Conservation (phyloP, 2,888 invertebrate species). For the Tetranychus truncatus region DNA sequence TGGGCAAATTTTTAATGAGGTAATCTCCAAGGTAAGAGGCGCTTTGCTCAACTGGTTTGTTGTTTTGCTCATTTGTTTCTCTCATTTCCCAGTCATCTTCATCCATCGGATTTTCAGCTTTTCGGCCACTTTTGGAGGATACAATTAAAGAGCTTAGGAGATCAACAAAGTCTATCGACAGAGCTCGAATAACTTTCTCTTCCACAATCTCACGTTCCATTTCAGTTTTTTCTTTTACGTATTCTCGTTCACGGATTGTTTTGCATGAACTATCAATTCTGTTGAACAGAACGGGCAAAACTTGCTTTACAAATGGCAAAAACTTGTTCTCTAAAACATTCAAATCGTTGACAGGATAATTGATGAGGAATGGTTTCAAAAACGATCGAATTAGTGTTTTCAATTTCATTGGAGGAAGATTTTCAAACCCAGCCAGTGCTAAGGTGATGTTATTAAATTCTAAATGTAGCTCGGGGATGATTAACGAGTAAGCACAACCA, state of each 20-base stretch:
- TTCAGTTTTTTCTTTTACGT: constrained; percentile 9
- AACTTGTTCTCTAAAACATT: constrained; percentile 4
- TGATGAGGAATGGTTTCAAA: constrained; percentile 14
- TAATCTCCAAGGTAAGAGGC: neutral
- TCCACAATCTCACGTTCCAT: constrained; percentile 16
- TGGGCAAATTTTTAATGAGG: neutral
- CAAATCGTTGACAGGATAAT: constrained; percentile 15
- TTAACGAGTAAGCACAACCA: neutral
- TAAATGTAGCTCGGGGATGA: constrained; percentile 15
- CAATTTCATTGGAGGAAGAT: constrained; percentile 17
- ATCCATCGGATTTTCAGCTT: neutral
- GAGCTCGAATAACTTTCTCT: constrained; percentile 17
- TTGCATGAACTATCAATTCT: constrained; percentile 15
- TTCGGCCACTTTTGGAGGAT: neutral
- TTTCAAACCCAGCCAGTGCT: constrained; percentile 9
- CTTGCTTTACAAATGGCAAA: constrained; percentile 14
- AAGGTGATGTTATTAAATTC: constrained; percentile 10
- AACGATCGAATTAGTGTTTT: constrained; percentile 13
- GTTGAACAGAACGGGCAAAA: constrained; percentile 17
- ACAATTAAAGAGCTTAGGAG: constrained; percentile 7
- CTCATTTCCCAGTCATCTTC: constrained; percentile 10
- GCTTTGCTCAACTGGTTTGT: neutral
- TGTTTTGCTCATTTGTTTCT: neutral
- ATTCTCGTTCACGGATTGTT: constrained; percentile 5
- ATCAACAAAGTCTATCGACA: constrained; percentile 19